Evolutionary conservation across 2,797 vertebrate species (phyloP).

Genomic region (Alfaro cultratus): DNA sequence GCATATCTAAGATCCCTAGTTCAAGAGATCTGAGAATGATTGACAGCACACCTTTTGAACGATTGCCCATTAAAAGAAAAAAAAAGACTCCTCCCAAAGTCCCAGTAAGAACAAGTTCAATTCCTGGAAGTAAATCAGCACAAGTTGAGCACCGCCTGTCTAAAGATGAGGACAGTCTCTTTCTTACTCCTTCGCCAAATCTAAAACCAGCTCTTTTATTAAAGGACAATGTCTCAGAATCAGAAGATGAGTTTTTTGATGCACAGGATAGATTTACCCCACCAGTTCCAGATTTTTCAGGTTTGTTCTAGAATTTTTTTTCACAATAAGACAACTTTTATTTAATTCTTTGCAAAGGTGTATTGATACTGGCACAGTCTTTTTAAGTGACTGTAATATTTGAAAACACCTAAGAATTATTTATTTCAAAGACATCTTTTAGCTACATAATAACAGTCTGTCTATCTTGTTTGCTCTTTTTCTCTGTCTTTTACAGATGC

Average conservation of each 20-base stretch:
- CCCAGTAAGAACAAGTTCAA: conserved; percentile 73
- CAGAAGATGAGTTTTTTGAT: conserved; percentile 96
- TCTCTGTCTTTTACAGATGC: conserved; percentile 66
- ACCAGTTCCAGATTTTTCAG: conserved; percentile 78
- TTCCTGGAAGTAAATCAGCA: conserved; percentile 61
- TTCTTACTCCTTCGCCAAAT: conserved; percentile 73
- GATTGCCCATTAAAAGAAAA: conserved; percentile 66
- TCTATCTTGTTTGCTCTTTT: conserved; percentile 15
- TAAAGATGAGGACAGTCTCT: conserved; percentile 69
- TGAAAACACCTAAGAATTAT: not conserved
- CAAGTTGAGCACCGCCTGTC: conserved; percentile 72
- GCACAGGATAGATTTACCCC: conserved; percentile 90
- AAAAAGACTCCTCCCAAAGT: conserved; percentile 77
- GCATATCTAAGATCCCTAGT: conserved; percentile 80
- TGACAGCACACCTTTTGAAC: conserved; percentile 76
- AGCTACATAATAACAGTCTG: conserved; percentile 18
- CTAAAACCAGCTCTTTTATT: conserved; percentile 70
- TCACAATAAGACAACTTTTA: not conserved
- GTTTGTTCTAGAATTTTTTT: conserved; percentile 63
- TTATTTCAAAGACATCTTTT: conserved; percentile 5
- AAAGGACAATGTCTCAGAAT: conserved; percentile 91
- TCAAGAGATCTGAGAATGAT: conserved; percentile 79
- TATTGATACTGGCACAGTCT: not conserved
- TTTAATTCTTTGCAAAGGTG: not conserved
- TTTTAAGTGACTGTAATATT: not conserved